Evolutionary conservation across 2,888 invertebrate genomes (phyloP).

Genomic region (Diachrysia chrysitis): DNA sequence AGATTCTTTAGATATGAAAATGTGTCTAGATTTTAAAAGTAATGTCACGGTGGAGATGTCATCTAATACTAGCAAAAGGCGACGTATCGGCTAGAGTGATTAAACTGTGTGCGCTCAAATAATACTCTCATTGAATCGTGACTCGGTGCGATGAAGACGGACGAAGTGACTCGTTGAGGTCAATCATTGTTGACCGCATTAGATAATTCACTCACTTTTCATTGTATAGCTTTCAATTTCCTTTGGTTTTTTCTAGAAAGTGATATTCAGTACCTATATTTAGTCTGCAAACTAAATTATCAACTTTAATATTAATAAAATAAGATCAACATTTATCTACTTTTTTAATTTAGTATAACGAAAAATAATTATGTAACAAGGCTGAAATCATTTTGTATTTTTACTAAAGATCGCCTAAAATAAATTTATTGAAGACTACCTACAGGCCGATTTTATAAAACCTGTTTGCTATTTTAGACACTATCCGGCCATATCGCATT

Average conservation of each 20-base stretch:
- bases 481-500: neutral
- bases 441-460: neutral
- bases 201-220: slow-evolving; percentile 59
- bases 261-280: neutral
- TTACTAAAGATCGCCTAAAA: neutral
- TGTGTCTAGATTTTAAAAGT: neutral
- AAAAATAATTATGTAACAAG: neutral
- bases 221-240: slow-evolving; percentile 60
- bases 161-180: slow-evolving; percentile 33
- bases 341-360: neutral
- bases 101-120: slow-evolving; percentile 25
- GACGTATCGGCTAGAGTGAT: slow-evolving; percentile 18
- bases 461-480: neutral
- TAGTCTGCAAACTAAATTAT: neutral
- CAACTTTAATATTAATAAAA: no score
- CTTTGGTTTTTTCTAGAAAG: slow-evolving; percentile 34
- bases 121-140: slow-evolving; percentile 60
- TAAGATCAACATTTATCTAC: no score
- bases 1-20: no score
- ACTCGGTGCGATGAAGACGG: slow-evolving; percentile 36
- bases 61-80: no score
- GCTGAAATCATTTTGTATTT: neutral
- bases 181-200: slow-evolving; percentile 57
- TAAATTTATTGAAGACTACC: neutral
- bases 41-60: neutral